Evolutionary conservation across 2,113 vertebrate species (phyloP).

Genomic region (Elachura formosa): DNA sequence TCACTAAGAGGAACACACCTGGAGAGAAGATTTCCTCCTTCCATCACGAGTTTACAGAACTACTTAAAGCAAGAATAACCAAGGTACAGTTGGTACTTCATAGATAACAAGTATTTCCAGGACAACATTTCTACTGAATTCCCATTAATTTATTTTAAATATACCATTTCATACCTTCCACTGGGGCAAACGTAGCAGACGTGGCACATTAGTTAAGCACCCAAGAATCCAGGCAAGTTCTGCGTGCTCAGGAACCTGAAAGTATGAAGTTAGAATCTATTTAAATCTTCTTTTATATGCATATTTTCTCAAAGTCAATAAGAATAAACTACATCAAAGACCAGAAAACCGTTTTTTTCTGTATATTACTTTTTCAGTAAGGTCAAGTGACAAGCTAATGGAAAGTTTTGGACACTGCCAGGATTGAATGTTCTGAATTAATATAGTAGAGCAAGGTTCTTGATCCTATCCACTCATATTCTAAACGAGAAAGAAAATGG

Average conservation of each 20-base stretch:
- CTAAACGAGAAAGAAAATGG: neutral
- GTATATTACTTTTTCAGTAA: neutral
- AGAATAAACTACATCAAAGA: neutral
- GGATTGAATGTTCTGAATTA: neutral
- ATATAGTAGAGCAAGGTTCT: neutral
- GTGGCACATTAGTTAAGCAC: conserved; percentile 87
- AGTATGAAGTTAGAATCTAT: neutral
- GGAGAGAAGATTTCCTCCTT: neutral
- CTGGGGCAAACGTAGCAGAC: conserved; percentile 88
- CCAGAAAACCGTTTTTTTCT: neutral
- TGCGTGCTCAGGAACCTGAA: conserved; percentile 86
- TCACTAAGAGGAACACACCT: neutral
- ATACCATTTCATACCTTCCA: conserved; percentile 84
- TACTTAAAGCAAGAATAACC: neutral
- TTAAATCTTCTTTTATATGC: neutral
- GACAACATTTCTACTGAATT: neutral
- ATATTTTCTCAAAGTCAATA: neutral
- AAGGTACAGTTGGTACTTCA: neutral
- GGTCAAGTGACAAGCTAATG: neutral
- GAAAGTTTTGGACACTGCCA: neutral
- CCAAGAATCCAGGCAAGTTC: conserved; percentile 92
- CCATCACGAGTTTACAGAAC: neutral
- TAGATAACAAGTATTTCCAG: neutral
- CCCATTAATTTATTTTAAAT: neutral
- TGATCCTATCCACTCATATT: neutral